Base-by-base conservation (phyloP, 2,797 vertebrate species). In the Onychomys leucogaster region DNA sequence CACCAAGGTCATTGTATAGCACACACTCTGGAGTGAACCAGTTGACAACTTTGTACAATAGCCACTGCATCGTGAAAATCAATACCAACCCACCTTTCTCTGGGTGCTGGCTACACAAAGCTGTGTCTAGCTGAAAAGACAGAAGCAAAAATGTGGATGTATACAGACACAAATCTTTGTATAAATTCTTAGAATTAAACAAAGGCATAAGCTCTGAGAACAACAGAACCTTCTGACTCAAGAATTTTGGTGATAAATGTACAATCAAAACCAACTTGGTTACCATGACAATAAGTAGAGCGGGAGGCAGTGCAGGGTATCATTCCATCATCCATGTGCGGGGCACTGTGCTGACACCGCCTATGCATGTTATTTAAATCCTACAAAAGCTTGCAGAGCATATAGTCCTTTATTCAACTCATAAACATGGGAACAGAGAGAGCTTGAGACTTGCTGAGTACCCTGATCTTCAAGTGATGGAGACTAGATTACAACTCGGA, bases 221-320 rank as follows among this genome's bases (percentile, higher is more conserved):
- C 91, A 52, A 67, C 71, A 67, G 85, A 90, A 59, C n/a, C 46
- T 81, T 78, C 69, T 59, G 82, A 57, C 63, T 93, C 67, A 59
- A 80, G 73, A 69, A 52, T 59, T 9, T 69, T 43, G 43, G 29
- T 73, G 75, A 61, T 75, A 77, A 76, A 81, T 93, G 88, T 80
- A 91, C 65, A 92, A 59, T 88, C 65, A 65, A 94, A 94, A 82
- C 49, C 57, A 94, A 49, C 57, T 71, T 57, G 41, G 65, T 69
- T 67, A 25, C 65, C 73, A 29, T 69, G 69, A 65, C 69, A 84
- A 73, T 63, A 75, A 84, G 52, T 78, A 55, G 77, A 32, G 21
- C 63, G 32, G 43, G 57, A 84, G 78, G 73, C 37, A 46, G n/a
- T 41, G 25, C 49, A 13, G 78, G 37, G 78, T 34, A 27, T 49